phyloP scores from a whole-genome alignment of 1,140 invertebrate genomes.

The Magallana ariakensis region DNA sequence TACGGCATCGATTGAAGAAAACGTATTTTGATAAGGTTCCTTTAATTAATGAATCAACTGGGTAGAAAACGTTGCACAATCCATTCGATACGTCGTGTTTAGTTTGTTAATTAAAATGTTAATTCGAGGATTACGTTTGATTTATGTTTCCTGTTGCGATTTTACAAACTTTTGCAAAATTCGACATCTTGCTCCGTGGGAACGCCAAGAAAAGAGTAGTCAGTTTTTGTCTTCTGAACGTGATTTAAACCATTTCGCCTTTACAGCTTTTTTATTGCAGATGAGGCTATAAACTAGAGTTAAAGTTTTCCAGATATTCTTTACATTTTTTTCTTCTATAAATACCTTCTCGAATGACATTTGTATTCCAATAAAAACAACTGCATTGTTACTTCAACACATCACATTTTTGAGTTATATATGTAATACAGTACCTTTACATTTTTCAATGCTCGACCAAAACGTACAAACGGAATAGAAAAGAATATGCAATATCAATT shows the following conservation, averaged over 20 bases:
- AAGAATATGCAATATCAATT: too few species aligned
- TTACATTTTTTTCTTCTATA: background rate
- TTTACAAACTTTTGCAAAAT: conserved; percentile 29
- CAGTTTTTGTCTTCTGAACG: conserved; percentile 13
- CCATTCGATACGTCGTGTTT: conserved; percentile 3
- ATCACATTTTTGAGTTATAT: background rate
- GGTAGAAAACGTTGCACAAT: conserved; percentile 33
- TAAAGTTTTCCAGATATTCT: conserved; percentile 32
- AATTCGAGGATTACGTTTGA: conserved; percentile 13
- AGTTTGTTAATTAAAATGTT: conserved; percentile 38
- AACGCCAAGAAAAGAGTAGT: background rate
- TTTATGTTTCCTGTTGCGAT: conserved; percentile 27
- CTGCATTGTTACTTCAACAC: too few species aligned
- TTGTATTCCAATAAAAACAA: background rate
- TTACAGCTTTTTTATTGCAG: conserved; percentile 28
- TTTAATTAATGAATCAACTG: conserved; percentile 39
- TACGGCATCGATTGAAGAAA: conserved; percentile 19
- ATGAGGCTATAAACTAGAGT: conserved; percentile 4
- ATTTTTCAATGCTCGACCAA: too few species aligned
- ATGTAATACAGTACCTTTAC: background rate
- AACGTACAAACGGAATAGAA: too few species aligned
- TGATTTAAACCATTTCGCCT: conserved; percentile 29
- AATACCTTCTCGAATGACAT: background rate
- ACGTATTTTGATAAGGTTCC: conserved; percentile 34
- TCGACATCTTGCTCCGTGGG: background rate